Base-by-base conservation (phyloP, 2,888 invertebrate species). In the Tinea pellionella region DNA sequence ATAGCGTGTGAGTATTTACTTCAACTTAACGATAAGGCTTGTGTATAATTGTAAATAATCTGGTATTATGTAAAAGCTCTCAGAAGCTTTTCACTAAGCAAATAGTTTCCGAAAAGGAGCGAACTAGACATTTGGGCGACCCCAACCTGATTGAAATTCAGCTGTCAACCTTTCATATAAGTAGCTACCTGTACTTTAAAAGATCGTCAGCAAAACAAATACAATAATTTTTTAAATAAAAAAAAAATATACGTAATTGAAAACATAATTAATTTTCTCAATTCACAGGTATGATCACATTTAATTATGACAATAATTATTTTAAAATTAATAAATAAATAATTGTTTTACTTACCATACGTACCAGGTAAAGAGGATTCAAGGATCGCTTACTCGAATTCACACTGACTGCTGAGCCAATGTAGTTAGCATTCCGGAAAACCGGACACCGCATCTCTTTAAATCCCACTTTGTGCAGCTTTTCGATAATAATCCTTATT, bases 101-200 rank as follows among this genome's bases (percentile, higher is more conserved):
- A 57, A 57, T 57, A 57, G 57, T 57, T 57, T 3, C 57, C 32
- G 30, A 30, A 15, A 7, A 24, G 16, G 15, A 15, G 47, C 15
- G 16, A 47, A 18, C 15, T 16, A 47, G 47, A 15, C 47, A 13
- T 6, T 15, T 47, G 55, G 19, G 19, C 24, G 55, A 29, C 19
- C 57, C 13, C 57, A 8, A 16, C 32, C 57, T 57, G 57, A 57
- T 57, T 57, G 57, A 57, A 57, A 57, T 57, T 57, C 57, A 57
- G 57, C 57, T 57, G 57, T 57, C 57, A 57, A 57, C 57, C 57
- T 57, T 32, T 57, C 57, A 13, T 57, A 57, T 24, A 53, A 18
- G 15, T 32, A 32, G 30, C 57, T 19, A 56, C 56, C 6, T 32
- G 57, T n/a, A 55, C 6, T 12, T 24, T 24, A 24, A 53, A 24